Conservation (phyloP, 2,888 invertebrate species). For the Tridacna crocea region DNA sequence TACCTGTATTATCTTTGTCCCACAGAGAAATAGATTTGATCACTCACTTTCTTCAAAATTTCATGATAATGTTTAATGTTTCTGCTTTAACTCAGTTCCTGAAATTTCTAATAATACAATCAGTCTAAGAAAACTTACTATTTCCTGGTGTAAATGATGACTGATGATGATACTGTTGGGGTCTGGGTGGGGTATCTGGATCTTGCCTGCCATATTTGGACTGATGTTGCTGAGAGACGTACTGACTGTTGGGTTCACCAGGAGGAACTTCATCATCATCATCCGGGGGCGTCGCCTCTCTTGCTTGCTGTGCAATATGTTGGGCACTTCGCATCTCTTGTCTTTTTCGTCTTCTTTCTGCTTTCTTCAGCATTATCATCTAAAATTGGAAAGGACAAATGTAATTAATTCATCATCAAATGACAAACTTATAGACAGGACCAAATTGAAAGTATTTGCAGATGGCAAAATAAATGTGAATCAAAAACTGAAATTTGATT, state of each 20-base stretch:
- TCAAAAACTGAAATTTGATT: too few species aligned
- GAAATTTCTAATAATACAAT: too few species aligned
- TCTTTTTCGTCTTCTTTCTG: constrained; percentile 78
- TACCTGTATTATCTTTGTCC: too few species aligned
- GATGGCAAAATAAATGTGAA: too few species aligned
- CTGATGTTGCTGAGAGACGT: constrained; percentile 38
- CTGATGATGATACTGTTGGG: constrained; percentile 72
- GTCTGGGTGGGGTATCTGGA: constrained; percentile 61
- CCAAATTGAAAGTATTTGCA: too few species aligned
- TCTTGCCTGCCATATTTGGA: constrained; percentile 54
- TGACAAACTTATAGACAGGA: too few species aligned
- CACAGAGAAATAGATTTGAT: too few species aligned
- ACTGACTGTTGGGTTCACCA: constrained; percentile 68
- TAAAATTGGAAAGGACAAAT: constrained; percentile 34
- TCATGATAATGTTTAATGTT: too few species aligned
- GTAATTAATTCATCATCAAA: too few species aligned
- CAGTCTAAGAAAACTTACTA: constrained; percentile 28
- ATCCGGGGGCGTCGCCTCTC: constrained; percentile 62
- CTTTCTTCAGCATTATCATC: constrained; percentile 83
- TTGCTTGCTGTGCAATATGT: constrained; percentile 61
- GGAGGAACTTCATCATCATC: constrained; percentile 56
- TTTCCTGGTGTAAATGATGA: constrained; percentile 71
- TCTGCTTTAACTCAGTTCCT: too few species aligned
- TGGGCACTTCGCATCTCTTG: constrained; percentile 73
- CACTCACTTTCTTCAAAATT: too few species aligned